Evolutionary conservation across 2,113 vertebrate genomes (phyloP).

Genomic region (Gorsachius goisagi): DNA sequence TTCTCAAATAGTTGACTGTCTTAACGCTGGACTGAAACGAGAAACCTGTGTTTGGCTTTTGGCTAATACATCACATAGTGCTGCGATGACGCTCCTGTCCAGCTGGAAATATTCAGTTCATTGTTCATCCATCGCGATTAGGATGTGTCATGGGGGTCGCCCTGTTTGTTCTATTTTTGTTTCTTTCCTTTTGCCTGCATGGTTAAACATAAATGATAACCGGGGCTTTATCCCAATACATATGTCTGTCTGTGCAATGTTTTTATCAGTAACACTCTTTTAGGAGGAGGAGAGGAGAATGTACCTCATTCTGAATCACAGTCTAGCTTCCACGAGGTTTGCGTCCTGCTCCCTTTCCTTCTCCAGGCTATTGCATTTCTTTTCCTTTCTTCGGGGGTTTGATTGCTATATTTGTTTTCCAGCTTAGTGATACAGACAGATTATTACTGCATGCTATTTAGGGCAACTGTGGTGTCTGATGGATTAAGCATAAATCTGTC

Average conservation of each 20-base stretch:
- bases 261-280: conserved; percentile 43
- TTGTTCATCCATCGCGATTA: conserved; percentile 44
- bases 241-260: not conserved
- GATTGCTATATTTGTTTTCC: not conserved
- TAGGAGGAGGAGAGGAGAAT: not conserved
- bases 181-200: conserved; percentile 28
- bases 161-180: conserved; percentile 38
- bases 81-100: conserved; percentile 24
- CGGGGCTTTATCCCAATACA: conserved; percentile 26
- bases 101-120: conserved; percentile 62
- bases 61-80: conserved; percentile 21
- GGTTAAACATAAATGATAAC: conserved; percentile 52
- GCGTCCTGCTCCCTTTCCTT: not conserved
- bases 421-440: not conserved
- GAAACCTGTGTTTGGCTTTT: conserved; percentile 49
- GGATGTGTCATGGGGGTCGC: conserved; percentile 30
- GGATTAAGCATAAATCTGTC: not conserved
- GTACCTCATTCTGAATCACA: conserved; percentile 39
- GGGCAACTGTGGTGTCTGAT: not conserved
- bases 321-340: not conserved
- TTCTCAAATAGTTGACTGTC: not conserved
- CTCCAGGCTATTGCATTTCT: not conserved
- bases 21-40: not conserved
- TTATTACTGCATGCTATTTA: not conserved
- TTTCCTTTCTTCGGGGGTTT: conserved; percentile 11